Evolutionary conservation across 2,797 vertebrate genomes (phyloP), one percentile per base, ranked within the genome.

Genomic region (Aplochiton taeniatus): DNA sequence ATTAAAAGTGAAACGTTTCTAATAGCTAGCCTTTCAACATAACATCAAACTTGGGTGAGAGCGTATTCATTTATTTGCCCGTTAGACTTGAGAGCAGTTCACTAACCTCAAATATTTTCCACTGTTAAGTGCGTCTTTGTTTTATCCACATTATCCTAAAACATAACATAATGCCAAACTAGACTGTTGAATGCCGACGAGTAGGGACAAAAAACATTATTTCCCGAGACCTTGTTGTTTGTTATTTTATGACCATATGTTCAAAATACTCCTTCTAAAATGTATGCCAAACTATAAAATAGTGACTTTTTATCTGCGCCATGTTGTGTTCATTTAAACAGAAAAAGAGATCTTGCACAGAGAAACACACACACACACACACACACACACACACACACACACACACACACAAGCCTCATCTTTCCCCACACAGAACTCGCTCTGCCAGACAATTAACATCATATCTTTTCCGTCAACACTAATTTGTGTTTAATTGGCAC

Each of bases 401-500:
- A 20, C 52, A 11, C 20, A 8, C 9, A 20, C 17, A 20, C 20
- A 8, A 7, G 10, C 20, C 75, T 74, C 74, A 0, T 61, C 68
- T 68, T 75, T 75, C 77, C 57, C 83, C 87, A 86, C 83, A 87
- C 82, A 82, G 76, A 80, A 78, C 67, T 58, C 58, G 57, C 55
- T 72, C 31, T 82, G 68, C 71, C 50, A 14, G 70, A 81, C 69
- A 71, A 78, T 85, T 76, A 68, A 73, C 80, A 46, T 56, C 11
- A 55, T 66, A 63, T 84, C 74, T 61, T 51, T 20, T 68, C 84
- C 79, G 74, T 87, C 87, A 85, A 81, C 78, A 81, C 82, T 80
- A 87, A 93, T 90, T 89, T 88, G 78, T 76, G 78, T 77, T 83
- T 87, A 87, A 91, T 90, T 85, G 81, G 77, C 61, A 80, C 76